These are phyloP conservation scores for Bradysia coprophila DNA, from an alignment of 1,140 invertebrate species.

Conservation along the genomic window DNA sequence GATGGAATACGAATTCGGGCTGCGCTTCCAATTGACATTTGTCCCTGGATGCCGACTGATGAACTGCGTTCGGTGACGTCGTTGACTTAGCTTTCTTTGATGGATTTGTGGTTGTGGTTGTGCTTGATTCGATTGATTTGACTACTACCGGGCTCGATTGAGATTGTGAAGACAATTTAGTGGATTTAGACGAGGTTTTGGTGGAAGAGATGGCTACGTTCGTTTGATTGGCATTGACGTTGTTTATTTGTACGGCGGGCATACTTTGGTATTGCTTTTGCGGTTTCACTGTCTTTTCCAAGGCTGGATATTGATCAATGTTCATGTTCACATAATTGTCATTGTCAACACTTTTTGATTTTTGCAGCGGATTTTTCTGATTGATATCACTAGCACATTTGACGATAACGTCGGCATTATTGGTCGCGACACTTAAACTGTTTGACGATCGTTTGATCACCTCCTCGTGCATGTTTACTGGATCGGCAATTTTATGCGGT, in stretches of 20 bases:
- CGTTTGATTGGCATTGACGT: not conserved
- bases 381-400: not conserved
- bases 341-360: conserved; percentile 21
- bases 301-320: conserved; percentile 20
- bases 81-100: not conserved
- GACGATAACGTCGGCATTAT: not conserved
- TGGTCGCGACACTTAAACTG: not conserved
- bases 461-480: not conserved
- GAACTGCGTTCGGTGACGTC: not conserved
- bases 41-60: not conserved
- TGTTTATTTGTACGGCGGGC: not conserved
- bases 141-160: not conserved
- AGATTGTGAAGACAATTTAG: not conserved
- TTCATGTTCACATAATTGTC: conserved; percentile 14
- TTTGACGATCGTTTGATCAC: not conserved
- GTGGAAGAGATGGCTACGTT: too few relatives aligned
- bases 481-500: too few relatives aligned
- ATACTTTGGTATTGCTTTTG: conserved; percentile 9
- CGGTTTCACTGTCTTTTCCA: conserved; percentile 22
- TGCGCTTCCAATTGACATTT: not conserved
- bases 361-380: conserved; percentile 13
- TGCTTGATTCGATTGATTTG: not conserved
- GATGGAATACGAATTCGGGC: conserved; percentile 4
- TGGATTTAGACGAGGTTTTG: not conserved
- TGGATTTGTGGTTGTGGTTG: not conserved